phyloP scores from a whole-genome alignment of 2,113 vertebrate species.

The Thermophis baileyi region DNA sequence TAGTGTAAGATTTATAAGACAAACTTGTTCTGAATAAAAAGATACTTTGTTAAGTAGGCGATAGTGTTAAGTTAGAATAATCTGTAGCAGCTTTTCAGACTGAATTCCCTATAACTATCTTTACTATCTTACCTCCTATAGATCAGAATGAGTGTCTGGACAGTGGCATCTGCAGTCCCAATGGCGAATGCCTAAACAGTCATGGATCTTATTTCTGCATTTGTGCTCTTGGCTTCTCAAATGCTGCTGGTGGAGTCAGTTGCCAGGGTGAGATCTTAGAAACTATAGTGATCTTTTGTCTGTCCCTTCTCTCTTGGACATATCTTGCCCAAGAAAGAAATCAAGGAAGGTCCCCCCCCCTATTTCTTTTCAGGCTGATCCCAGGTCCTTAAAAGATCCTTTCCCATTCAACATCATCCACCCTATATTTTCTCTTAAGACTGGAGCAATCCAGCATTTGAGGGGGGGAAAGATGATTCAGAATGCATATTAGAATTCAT shows the following conservation, averaged over 20 bases:
- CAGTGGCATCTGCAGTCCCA: constrained; percentile 80
- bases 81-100: background rate
- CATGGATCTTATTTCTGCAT: constrained; percentile 88
- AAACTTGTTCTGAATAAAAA: background rate
- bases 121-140: constrained; percentile 54
- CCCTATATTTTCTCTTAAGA: background rate
- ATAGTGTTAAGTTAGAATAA: background rate
- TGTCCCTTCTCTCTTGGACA: background rate
- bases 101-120: background rate
- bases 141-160: constrained; percentile 88
- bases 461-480: background rate
- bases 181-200: constrained; percentile 87
- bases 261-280: constrained; percentile 78
- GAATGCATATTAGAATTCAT: background rate
- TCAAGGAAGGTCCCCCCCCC: background rate
- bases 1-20: background rate
- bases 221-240: constrained; percentile 78
- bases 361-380: background rate
- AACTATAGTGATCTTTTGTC: background rate
- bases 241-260: constrained; percentile 54
- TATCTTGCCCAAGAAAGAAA: background rate
- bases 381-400: background rate
- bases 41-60: background rate
- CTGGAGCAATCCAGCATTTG: background rate
- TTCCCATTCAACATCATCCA: background rate